Conservation (phyloP, 2,888 invertebrate genomes). For the Micoletzkya japonica region DNA sequence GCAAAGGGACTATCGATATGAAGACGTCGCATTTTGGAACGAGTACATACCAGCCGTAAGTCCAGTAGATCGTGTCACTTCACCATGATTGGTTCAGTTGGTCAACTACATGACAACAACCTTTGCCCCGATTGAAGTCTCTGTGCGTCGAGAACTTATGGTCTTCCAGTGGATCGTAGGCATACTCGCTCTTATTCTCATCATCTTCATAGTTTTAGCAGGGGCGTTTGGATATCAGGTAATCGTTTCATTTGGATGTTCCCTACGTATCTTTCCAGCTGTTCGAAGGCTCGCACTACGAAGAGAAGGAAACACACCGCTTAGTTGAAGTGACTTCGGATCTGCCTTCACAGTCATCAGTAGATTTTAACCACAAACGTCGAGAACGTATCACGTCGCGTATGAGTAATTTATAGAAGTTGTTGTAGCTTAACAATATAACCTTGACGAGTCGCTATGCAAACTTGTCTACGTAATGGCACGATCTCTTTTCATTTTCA, state of each 20-base stretch:
- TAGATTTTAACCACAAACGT: background rate
- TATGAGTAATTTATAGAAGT: background rate
- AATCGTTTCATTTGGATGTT: too few species aligned
- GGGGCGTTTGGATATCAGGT: conserved; percentile 49
- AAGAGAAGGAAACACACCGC: background rate
- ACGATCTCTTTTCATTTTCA: too few species aligned
- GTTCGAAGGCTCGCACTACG: background rate
- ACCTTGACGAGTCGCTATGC: too few species aligned
- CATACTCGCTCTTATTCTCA: conserved; percentile 44
- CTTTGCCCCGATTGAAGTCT: conserved; percentile 58
- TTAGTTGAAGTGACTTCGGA: background rate
- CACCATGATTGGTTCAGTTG: conserved; percentile 36
- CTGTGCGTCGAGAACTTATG: conserved; percentile 47
- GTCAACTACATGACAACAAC: conserved; percentile 64
- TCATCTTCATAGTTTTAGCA: conserved; percentile 47
- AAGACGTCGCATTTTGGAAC: conserved; percentile 61
- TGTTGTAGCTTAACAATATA: too few species aligned
- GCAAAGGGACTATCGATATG: conserved; percentile 55
- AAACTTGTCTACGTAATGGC: too few species aligned
- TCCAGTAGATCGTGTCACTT: background rate
- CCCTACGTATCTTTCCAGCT: background rate
- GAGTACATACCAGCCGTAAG: conserved; percentile 55
- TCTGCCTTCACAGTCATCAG: background rate
- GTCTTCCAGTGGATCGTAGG: conserved; percentile 49
- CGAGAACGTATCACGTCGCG: background rate